Percentiles rank a stretch among this genome's conserved stretches.
Evolutionary conservation across 1,140 invertebrate genomes (phyloP).

Genomic region (Dendroctonus valens): DNA sequence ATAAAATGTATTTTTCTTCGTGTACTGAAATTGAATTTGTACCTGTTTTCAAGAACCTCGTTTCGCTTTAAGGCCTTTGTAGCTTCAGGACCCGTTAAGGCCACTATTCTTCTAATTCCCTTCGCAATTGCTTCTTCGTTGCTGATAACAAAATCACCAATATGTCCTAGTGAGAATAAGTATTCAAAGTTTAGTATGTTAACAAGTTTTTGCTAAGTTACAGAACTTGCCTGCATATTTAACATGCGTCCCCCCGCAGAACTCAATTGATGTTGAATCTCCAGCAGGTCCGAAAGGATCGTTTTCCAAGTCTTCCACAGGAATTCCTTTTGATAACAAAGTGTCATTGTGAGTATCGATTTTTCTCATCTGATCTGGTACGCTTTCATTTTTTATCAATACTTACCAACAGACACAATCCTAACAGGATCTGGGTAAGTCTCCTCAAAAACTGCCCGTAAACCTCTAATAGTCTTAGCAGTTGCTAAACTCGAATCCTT

Average conservation of each 20-base stretch:
- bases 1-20: no score
- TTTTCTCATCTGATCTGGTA: neutral
- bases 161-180: constrained; percentile 60
- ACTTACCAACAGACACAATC: constrained; percentile 77
- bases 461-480: constrained; percentile 90
- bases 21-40: neutral
- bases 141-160: constrained; percentile 93
- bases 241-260: constrained; percentile 98
- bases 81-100: constrained; percentile 93
- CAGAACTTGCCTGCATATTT: constrained; percentile 61
- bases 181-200: neutral
- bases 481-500: constrained; percentile 80
- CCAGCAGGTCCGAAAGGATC: constrained; percentile 80
- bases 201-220: neutral
- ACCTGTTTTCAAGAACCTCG: constrained; percentile 69
- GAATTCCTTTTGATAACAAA: constrained; percentile 61
- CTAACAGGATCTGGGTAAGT: constrained; percentile 98
- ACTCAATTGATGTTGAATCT: constrained; percentile 92
- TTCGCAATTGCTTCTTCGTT: constrained; percentile 99
- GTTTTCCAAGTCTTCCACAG: constrained; percentile 84
- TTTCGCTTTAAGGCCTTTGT: constrained; percentile 80
- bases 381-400: neutral
- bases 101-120: constrained; percentile 93
- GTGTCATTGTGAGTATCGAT: neutral
- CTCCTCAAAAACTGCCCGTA: constrained; percentile 98